Evolutionary conservation across 2,797 vertebrate species (phyloP).

Genomic region (Tokudaia muenninki): DNA sequence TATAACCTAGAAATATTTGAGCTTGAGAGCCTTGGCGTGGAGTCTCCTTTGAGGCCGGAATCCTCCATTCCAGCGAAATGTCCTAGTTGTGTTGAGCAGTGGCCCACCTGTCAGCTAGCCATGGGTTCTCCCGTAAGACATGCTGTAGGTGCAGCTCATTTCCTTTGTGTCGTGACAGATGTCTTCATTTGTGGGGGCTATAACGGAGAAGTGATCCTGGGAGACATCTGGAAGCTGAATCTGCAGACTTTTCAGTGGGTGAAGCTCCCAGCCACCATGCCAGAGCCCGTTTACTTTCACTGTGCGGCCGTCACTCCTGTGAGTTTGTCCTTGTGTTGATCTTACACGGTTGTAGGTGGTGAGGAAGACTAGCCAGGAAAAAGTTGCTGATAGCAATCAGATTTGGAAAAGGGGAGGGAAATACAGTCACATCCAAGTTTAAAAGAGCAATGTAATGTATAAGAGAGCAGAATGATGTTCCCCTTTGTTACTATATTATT

Average conservation of each 20-base stretch:
- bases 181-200: conserved; percentile 98
- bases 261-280: conserved; percentile 96
- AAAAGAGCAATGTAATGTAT: background rate
- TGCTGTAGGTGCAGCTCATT: background rate
- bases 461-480: background rate
- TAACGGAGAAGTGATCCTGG: conserved; percentile 96
- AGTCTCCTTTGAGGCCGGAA: background rate
- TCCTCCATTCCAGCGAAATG: background rate
- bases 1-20: background rate
- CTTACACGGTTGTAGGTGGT: background rate
- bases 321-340: conserved; percentile 82
- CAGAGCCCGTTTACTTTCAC: conserved; percentile 98
- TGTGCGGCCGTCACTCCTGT: conserved; percentile 99
- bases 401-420: background rate
- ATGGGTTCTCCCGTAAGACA: background rate
- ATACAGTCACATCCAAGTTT: background rate
- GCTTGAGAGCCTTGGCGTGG: background rate
- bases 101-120: background rate
- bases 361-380: conserved; percentile 36
- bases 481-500: background rate
- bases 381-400: background rate
- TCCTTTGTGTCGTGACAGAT: conserved; percentile 87
- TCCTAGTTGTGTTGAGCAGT: background rate
- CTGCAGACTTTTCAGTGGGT: conserved; percentile 97
- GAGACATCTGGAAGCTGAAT: conserved; percentile 97